Base-by-base conservation (phyloP, 2,888 invertebrate species). In the Lasioglossum calceatum region DNA sequence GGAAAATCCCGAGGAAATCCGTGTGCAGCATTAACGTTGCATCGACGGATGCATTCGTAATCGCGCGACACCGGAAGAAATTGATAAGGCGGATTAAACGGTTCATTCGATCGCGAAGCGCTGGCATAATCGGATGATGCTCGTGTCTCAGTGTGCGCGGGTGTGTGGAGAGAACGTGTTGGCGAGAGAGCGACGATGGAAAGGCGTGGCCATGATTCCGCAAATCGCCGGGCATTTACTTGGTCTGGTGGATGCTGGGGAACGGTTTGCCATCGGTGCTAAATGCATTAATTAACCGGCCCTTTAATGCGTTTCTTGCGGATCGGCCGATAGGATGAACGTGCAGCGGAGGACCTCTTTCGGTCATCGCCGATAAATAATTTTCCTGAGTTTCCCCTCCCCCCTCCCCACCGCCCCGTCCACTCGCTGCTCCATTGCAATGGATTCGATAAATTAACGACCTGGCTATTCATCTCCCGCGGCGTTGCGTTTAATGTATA, bases 401-500 rank as follows among this genome's bases (percentile, higher is more conserved):
- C 50, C 5, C 7, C 19, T 27, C 27, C 32, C 32, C 32, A 32
- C 5, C 0, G 0, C 2, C 19, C 19, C 81, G 0, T 42, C 81
- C 75, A 79, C 64, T 4, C 42, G 19, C 50, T 61, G 19, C 79
- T 54, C 36, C 61, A 27, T 61, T 27, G 54, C 54, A 54, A 32
- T 36, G 44, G 61, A 78, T 77, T 80, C 79, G 79, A 82, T 89
- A 84, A 89, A 91, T 91, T 83, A 42, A 74, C 73, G 50, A 76
- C n/a, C 36, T 67, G 54, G 81, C 78, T 82, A 89, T 88, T 90
- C 76, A 89, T 76, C 81, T 75, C 81, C 75, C 32, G 44, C 67
- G 23, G 61, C 61, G 47, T 79, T 83, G 70, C 82, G 79, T 90
- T 90, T 86, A 91, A 91, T 91, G 87, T 84, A 88, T 85, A 90